Base-by-base conservation (phyloP, 2,113 vertebrate species). In the Xenopus tropicalis region DNA sequence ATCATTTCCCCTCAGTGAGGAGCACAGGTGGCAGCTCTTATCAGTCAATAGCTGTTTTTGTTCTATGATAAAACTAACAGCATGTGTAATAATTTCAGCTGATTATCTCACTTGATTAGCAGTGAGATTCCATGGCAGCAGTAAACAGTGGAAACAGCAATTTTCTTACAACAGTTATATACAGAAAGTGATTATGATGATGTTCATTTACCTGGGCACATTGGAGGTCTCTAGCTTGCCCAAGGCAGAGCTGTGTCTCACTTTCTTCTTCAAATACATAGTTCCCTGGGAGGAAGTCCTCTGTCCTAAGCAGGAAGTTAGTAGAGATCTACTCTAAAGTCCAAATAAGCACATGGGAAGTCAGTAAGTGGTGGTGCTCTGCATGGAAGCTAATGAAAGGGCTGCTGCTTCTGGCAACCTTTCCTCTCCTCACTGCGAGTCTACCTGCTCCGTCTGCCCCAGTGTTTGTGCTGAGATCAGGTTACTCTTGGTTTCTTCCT, bases 161-260 rank as follows among this genome's bases (percentile, higher is more conserved):
- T 23, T 44, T 66, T 71, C 13, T 78, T n/a, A n/a, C n/a, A n/a
- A n/a, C n/a, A n/a, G n/a, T n/a, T n/a, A n/a, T n/a, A n/a, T n/a
- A n/a, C n/a, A n/a, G n/a, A n/a, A n/a, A n/a, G n/a, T n/a, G n/a
- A n/a, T n/a, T 37, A 37, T 37, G 29, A 37, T 37, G 29, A 37
- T 37, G 29, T 37, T 37, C 29, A 37, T 77, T 82, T 92, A 93
- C 92, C 90, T 94, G 83, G 71, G 74, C 24, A 71, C 66, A 19
- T 76, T 77, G 51, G 66, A 78, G 4, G 86, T 89, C 83, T 93
- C 84, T 71, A 92, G 85, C 72, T 83, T 90, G 69, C 88, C 89
- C 62, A 79, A 79, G 68, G 91, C 89, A 69, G 92, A 92, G 70
- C 80, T 82, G 29, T 88, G 77, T 64, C 85, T 84, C 20, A 37